Percentiles rank a stretch among this genome's conserved stretches.
Evolutionary conservation across 2,888 invertebrate genomes (phyloP).

Genomic region (Anodontia alba): DNA sequence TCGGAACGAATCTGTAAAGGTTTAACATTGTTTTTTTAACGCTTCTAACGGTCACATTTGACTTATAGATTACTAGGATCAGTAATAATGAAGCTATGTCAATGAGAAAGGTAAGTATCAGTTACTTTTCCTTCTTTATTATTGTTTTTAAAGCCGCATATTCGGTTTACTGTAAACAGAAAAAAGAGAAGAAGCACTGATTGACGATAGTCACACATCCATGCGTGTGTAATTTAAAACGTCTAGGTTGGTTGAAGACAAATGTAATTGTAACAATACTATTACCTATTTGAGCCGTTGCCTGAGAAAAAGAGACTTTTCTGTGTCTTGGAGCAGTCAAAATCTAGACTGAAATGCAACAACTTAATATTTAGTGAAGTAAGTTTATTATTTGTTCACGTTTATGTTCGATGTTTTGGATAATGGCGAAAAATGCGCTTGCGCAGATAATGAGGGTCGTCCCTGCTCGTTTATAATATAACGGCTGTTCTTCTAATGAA

Average conservation of each 20-base stretch:
- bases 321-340: too few species aligned
- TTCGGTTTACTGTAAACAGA: background rate
- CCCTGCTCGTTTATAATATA: too few species aligned
- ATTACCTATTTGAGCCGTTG: too few species aligned
- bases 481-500: too few species aligned
- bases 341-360: too few species aligned
- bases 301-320: too few species aligned
- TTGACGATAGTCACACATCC: background rate
- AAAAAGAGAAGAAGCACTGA: background rate
- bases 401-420: too few species aligned
- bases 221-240: background rate
- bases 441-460: too few species aligned
- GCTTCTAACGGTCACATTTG: background rate
- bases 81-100: background rate
- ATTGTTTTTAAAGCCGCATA: background rate
- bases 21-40: background rate
- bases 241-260: background rate
- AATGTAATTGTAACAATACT: background rate
- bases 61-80: background rate
- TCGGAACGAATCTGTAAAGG: background rate
- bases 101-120: background rate
- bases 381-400: too few species aligned
- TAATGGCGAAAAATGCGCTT: too few species aligned
- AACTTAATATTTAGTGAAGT: too few species aligned
- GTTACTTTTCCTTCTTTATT: background rate